phyloP scores from a whole-genome alignment of 2,797 vertebrate species.

The Hapalemur alaotrensis region DNA sequence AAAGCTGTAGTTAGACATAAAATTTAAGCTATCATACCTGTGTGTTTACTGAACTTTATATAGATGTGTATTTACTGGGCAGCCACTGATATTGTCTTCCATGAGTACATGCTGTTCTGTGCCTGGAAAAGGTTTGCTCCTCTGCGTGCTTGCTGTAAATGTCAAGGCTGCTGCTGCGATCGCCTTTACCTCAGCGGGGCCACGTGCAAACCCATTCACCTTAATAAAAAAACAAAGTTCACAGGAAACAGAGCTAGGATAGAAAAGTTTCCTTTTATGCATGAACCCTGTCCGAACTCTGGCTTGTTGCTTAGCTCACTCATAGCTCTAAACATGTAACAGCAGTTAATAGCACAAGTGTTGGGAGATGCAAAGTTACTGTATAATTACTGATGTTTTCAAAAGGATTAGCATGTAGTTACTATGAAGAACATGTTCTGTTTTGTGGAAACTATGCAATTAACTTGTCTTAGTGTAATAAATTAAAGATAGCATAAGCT shows the following conservation, averaged over 20 bases:
- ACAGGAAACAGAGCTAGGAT: not conserved
- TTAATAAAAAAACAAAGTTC: slow-evolving; percentile 37
- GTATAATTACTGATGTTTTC: slow-evolving; percentile 61
- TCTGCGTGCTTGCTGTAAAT: slow-evolving; percentile 54
- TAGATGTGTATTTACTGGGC: slow-evolving; percentile 54
- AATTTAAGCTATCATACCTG: slow-evolving; percentile 44
- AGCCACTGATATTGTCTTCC: slow-evolving; percentile 16
- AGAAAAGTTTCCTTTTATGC: not conserved
- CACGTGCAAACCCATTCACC: not conserved
- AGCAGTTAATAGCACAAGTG: slow-evolving; percentile 12
- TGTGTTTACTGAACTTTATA: slow-evolving; percentile 61
- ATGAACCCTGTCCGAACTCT: not conserved
- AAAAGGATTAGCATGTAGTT: slow-evolving; percentile 66
- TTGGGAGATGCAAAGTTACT: slow-evolving; percentile 46
- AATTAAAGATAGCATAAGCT: slow-evolving; percentile 56
- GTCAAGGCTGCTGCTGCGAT: slow-evolving; percentile 43
- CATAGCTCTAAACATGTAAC: slow-evolving; percentile 20
- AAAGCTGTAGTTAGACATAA: slow-evolving; percentile 45
- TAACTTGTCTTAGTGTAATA: slow-evolving; percentile 71
- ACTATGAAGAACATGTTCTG: slow-evolving; percentile 52
- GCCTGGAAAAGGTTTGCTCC: slow-evolving; percentile 31
- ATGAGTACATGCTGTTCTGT: slow-evolving; percentile 46
- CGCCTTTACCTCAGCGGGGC: not conserved
- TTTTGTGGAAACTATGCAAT: slow-evolving; percentile 71
- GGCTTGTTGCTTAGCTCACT: slow-evolving; percentile 12